Evolutionary conservation across 2,113 vertebrate genomes (phyloP).

Genomic region (Oryzias javanicus): DNA sequence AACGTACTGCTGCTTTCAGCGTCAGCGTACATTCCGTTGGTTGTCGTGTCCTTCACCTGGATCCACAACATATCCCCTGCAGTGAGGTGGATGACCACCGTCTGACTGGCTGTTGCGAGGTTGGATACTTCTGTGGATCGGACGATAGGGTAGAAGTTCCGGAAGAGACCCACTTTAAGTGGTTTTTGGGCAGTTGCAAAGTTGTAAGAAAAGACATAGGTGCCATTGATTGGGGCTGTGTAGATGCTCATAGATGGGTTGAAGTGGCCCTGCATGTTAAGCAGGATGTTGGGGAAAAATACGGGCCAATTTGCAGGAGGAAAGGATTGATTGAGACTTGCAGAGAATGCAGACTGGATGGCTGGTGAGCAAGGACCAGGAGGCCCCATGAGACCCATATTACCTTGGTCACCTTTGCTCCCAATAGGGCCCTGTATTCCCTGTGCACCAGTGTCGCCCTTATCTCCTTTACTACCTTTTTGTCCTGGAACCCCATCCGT

Average conservation of each 20-base stretch:
- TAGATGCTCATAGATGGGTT: constrained; percentile 33
- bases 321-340: constrained; percentile 17
- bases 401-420: constrained; percentile 56
- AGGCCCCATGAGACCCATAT: constrained; percentile 48
- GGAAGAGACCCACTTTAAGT: constrained; percentile 69
- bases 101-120: constrained; percentile 47
- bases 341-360: constrained; percentile 72
- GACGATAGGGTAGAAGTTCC: constrained; percentile 42
- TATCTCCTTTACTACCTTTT: constrained; percentile 54
- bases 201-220: constrained; percentile 71
- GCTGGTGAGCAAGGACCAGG: constrained; percentile 67
- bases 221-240: constrained; percentile 69
- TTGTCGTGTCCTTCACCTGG: constrained; percentile 57
- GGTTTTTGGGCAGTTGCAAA: constrained; percentile 10
- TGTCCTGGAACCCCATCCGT: constrained; percentile 41
- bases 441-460: constrained; percentile 45
- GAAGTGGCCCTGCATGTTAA: constrained; percentile 57
- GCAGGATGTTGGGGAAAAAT: constrained; percentile 46
- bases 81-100: constrained; percentile 55
- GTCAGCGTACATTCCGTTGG: constrained; percentile 63
- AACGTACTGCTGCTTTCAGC: constrained; percentile 65
- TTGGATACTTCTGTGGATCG: constrained; percentile 37
- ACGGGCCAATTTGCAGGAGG: constrained; percentile 47
- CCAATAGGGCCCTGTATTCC: constrained; percentile 55
- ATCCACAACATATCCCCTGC: constrained; percentile 67